Conservation (phyloP, 2,797 vertebrate species). For the Eospalax fontanierii region DNA sequence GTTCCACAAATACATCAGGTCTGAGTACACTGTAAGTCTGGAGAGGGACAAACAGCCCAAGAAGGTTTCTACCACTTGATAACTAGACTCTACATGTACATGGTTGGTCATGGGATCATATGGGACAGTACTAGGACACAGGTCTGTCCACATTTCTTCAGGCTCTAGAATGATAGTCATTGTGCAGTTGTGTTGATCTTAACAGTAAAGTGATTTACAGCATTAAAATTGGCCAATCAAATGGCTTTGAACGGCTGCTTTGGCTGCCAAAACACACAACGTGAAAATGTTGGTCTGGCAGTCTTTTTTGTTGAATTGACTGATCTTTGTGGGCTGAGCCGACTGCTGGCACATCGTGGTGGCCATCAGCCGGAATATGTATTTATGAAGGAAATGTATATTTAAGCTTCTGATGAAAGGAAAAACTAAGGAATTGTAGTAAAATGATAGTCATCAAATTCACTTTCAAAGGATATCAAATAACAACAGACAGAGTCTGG, state of each 20-base stretch:
- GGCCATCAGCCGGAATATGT: not conserved
- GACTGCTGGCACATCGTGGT: conserved; percentile 8
- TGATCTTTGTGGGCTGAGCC: conserved; percentile 69
- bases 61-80: not conserved
- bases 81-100: not conserved
- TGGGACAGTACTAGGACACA: not conserved
- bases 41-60: not conserved
- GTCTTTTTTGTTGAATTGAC: conserved; percentile 54
- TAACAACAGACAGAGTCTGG: conserved; percentile 24
- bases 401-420: conserved; percentile 51
- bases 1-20: not conserved
- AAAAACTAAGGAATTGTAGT: conserved; percentile 56
- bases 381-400: conserved; percentile 68
- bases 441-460: conserved; percentile 67
- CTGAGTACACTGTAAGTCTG: not conserved
- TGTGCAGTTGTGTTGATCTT: not conserved
- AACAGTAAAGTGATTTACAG: conserved; percentile 7
- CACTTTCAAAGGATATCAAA: not conserved
- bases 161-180: not conserved
- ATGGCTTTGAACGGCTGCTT: conserved; percentile 22
- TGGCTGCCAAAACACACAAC: conserved; percentile 43
- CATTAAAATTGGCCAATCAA: conserved; percentile 27
- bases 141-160: not conserved
- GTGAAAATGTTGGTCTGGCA: conserved; percentile 37
- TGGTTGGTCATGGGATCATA: not conserved